Conservation (phyloP, 1,140 invertebrate genomes). For the Microplitis demolitor region DNA sequence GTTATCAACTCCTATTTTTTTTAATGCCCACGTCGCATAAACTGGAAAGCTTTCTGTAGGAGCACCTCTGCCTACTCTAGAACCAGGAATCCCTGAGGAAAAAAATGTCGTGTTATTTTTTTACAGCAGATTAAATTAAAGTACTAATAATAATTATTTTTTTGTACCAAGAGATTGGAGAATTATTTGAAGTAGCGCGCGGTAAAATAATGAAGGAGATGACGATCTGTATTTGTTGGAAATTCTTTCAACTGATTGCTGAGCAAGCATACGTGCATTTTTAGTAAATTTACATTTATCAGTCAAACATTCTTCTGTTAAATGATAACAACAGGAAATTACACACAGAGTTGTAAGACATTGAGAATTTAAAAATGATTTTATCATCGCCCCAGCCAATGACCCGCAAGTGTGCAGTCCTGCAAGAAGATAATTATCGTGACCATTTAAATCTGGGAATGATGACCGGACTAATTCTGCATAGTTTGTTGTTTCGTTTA, state of each 20-base stretch:
- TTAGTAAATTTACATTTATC: slow-evolving; percentile 67
- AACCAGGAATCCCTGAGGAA: slow-evolving; percentile 56
- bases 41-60: slow-evolving; percentile 60
- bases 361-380: slow-evolving; percentile 70
- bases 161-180: slow-evolving; percentile 51
- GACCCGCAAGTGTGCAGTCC: slow-evolving; percentile 92
- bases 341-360: slow-evolving; percentile 71
- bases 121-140: too few species aligned
- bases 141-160: not conserved
- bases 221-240: slow-evolving; percentile 64
- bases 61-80: slow-evolving; percentile 60
- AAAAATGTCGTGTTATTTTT: not conserved
- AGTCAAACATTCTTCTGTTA: slow-evolving; percentile 72
- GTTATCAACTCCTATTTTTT: slow-evolving; percentile 57
- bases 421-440: slow-evolving; percentile 63
- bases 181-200: slow-evolving; percentile 75
- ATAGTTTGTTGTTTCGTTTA: slow-evolving; percentile 61
- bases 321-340: slow-evolving; percentile 90
- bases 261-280: slow-evolving; percentile 82
- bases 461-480: slow-evolving; percentile 55
- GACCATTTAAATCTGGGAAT: slow-evolving; percentile 52
- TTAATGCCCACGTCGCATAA: slow-evolving; percentile 72
- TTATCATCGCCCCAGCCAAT: slow-evolving; percentile 75
- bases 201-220: slow-evolving; percentile 70
- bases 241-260: slow-evolving; percentile 75